Evolutionary conservation across 2,797 vertebrate genomes (phyloP).

Genomic region (Cercopithecus hamlyni): DNA sequence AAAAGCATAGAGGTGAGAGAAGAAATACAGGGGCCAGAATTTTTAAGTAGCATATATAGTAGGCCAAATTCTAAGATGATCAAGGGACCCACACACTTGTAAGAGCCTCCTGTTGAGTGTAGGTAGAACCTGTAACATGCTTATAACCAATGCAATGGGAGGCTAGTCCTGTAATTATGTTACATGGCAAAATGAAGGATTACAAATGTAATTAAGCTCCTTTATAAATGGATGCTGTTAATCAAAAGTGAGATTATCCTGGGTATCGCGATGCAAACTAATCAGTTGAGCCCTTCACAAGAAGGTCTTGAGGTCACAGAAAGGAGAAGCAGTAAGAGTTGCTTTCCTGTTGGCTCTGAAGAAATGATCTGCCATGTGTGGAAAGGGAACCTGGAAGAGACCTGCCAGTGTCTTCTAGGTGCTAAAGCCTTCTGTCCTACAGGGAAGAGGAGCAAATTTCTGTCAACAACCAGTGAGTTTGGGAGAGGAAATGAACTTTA

Average conservation of each 20-base stretch:
- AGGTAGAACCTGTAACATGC: not conserved
- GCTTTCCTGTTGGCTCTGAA: not conserved
- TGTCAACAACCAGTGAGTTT: not conserved
- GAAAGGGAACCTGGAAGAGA: not conserved
- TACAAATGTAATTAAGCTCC: not conserved
- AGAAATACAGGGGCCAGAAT: not conserved
- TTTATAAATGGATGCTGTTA: not conserved
- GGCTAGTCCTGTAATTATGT: not conserved
- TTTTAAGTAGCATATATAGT: not conserved
- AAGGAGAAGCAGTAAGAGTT: not conserved
- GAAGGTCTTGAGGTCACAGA: not conserved
- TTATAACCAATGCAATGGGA: not conserved
- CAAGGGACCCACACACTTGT: not conserved
- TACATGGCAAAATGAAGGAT: not conserved
- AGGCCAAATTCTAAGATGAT: not conserved
- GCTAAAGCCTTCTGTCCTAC: not conserved
- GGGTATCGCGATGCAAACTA: not conserved
- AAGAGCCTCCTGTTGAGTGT: not conserved
- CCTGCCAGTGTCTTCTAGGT: not conserved
- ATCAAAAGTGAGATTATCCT: not conserved
- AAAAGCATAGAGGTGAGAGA: not conserved
- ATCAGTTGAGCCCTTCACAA: not conserved
- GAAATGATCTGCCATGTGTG: not conserved
- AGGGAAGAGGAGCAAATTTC: not conserved
- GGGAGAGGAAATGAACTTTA: not conserved